Percentiles rank a stretch among this genome's conserved stretches.
Evolutionary conservation across 1,140 invertebrate genomes (phyloP).

Genomic region (Proctacanthus coquilletti): DNA sequence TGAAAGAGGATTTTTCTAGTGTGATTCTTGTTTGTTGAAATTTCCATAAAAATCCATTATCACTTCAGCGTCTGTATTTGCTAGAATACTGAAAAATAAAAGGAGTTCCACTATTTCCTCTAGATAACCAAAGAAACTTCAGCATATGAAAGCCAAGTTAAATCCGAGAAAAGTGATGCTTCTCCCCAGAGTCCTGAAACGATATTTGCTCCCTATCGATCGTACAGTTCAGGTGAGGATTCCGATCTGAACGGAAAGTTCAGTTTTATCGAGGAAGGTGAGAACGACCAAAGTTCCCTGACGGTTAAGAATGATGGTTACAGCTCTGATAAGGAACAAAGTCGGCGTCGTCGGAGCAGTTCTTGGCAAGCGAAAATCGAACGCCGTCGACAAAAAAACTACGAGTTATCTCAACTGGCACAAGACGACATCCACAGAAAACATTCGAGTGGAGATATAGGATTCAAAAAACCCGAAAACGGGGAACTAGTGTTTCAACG

Average conservation of each 20-base stretch:
- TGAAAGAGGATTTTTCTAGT: too few species aligned
- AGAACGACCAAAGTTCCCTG: constrained; percentile 8
- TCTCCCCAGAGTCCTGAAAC: constrained; percentile 20
- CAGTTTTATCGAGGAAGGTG: constrained; percentile 24
- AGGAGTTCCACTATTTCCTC: too few species aligned
- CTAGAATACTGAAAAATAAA: too few species aligned
- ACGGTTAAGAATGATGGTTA: not conserved
- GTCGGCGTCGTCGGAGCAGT: constrained; percentile 39
- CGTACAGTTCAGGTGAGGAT: constrained; percentile 26
- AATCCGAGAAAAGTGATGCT: constrained; percentile 26
- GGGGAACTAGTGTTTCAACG: constrained; percentile 32
- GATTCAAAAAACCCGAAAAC: too few species aligned
- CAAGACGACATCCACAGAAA: constrained; percentile 28
- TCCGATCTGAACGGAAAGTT: constrained; percentile 24
- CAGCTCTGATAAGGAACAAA: constrained; percentile 24
- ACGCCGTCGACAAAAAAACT: constrained; percentile 46
- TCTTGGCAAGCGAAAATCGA: constrained; percentile 60
- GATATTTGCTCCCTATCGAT: too few species aligned
- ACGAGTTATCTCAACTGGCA: constrained; percentile 32
- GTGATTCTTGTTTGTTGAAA: too few species aligned
- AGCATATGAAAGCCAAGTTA: constrained; percentile 25
- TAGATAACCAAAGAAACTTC: too few species aligned
- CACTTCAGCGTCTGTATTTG: too few species aligned
- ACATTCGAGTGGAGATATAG: constrained; percentile 15
- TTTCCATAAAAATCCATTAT: too few species aligned